Base-by-base conservation (phyloP, 2,888 invertebrate species). In the Drosophila pseudotakahashii region DNA sequence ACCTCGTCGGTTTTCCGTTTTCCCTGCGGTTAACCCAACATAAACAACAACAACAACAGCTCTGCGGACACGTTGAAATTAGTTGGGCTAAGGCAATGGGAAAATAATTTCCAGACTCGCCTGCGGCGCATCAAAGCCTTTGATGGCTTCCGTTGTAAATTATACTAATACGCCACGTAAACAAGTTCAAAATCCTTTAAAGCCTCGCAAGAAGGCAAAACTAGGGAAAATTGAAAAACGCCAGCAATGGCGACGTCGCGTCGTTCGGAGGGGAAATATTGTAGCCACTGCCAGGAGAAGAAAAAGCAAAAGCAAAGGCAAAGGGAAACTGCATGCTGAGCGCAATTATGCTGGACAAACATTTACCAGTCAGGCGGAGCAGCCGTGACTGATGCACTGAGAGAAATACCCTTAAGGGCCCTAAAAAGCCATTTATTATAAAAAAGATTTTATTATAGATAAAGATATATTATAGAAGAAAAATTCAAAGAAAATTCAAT, bases 301-400 rank as follows among this genome's bases (percentile, higher is more conserved):
- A 10, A 32, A 30, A 7, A 32, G 59, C 59, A 16, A 16, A 16
- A 13, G 58, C 11, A 53, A 59, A 19, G 53, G 30, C 39, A 51
- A 50, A 60, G 59, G 76, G 74, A 76, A 84, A 84, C 73, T 85
- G 87, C 85, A 84, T 81, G 85, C 87, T 89, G 82, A 74, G 86
- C 79, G 89, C 89, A 88, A 88, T 89, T 88, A 88, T 88, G 79
- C 84, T 84, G 79, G 82, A 86, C 86, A 86, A 89, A 89, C 81
- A 88, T 84, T 86, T 82, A 51, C 80, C 75, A 81, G 79, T 48
- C 64, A 72, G 58, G 44, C 66, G 26, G 36, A 60, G 60, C 60
- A 55, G 37, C 64, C 60, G 61, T 53, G 66, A 32, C 41, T 30
- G 13, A 13, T 48, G 0, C 60, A 62, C 48, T 10, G 41, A 9